Base-by-base conservation (phyloP, 2,888 invertebrate genomes). In the Rhamnusium bicolor region DNA sequence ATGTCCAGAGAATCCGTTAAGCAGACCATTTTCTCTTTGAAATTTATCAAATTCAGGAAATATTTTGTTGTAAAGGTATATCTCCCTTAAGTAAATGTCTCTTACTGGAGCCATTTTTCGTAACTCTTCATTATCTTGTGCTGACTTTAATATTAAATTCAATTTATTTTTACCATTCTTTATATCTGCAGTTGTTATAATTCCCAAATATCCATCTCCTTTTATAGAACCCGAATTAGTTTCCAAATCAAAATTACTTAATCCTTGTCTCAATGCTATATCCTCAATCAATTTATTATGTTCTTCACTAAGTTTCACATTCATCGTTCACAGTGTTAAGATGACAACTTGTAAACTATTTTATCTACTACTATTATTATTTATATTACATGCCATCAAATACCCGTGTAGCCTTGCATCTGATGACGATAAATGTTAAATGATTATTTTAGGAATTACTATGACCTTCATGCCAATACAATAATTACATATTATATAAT, bases 91-190 rank as follows among this genome's bases (percentile, higher is more conserved):
- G 19, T 65, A 51, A 16, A 29, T 51, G 1, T 51, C 46, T 29
- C 65, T 14, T n/a, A 65, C 29, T 6, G 51, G 51, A 16, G 51
- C 24, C 12, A 51, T 51, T 12, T 65, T 51, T 29, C 65, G 14
- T 2, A 51, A 18, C 7, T 65, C 29, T 10, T 65, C 29, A 18
- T 65, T 24, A 2, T 6, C 18, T 27, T 65, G 51, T 27, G 65
- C 65, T 16, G 16, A 4, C 51, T 65, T 65, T 65, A 65, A n/a
- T 27, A 65, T 65, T n/a, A 65, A 29, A 16, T 53, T 27, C n/a
- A 65, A 32, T 16, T 51, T 29, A 10, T 53, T 49, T 2, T 24
- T 7, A 10, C n/a, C 21, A 24, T 46, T 14, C 14, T 18, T 65
- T 18, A 65, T 18, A 27, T 49, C 29, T 12, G 51, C 51, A 18